phyloP scores from a whole-genome alignment of 2,888 invertebrate genomes.

The Azorinus chamasolen region DNA sequence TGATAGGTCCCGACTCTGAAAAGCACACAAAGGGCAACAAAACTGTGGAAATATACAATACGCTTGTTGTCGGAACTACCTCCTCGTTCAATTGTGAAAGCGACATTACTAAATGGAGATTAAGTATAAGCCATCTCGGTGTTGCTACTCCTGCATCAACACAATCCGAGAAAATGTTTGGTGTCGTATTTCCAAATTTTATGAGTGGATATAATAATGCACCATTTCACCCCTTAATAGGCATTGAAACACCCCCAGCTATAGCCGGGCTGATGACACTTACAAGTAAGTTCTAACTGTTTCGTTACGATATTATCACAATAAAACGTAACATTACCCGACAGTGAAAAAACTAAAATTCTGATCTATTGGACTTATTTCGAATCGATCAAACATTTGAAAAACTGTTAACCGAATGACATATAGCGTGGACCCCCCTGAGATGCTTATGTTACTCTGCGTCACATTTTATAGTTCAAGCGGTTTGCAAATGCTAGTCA shows the following conservation, averaged over 20 bases:
- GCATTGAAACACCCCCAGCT: constrained; percentile 76
- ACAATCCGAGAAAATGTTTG: constrained; percentile 62
- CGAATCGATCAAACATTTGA: too few species aligned
- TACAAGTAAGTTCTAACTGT: constrained; percentile 42
- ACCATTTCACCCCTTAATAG: constrained; percentile 75
- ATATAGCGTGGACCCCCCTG: too few species aligned
- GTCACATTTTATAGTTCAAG: too few species aligned
- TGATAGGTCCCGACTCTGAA: constrained; percentile 71
- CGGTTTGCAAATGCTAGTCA: too few species aligned
- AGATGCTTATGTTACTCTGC: too few species aligned
- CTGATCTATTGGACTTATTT: too few species aligned
- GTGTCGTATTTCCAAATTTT: too few species aligned
- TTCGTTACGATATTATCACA: too few species aligned
- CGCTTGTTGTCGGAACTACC: constrained; percentile 76
- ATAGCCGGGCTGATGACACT: constrained; percentile 64
- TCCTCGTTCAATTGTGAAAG: constrained; percentile 72
- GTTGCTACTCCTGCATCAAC: constrained; percentile 50
- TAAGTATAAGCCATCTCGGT: constrained; percentile 58
- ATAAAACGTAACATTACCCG: too few species aligned
- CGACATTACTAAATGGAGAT: constrained; percentile 48
- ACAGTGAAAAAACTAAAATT: too few species aligned
- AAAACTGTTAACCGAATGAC: too few species aligned
- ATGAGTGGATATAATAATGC: constrained; percentile 69
- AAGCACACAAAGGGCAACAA: constrained; percentile 69
- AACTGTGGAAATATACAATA: constrained; percentile 64